A percentile compares a stretch with the other conserved stretches of the same genome.
phyloP scores from a whole-genome alignment of 2,113 vertebrate genomes.

The Plectropomus leopardus region DNA sequence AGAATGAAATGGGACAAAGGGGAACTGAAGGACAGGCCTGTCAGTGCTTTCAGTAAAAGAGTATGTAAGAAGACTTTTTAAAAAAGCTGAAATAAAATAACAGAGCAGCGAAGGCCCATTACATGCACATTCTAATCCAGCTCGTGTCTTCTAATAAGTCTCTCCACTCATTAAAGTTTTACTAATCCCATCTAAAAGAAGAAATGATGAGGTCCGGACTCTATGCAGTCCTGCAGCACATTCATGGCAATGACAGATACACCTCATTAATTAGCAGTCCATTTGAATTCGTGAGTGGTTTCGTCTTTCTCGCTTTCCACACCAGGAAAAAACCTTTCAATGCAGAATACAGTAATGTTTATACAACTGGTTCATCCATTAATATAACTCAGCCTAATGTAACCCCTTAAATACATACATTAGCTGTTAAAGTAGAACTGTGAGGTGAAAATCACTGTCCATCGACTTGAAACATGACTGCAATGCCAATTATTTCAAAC shows the following conservation, averaged over 20 bases:
- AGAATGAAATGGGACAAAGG: conserved; percentile 8
- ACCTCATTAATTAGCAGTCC: conserved; percentile 42
- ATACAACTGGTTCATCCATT: neutral
- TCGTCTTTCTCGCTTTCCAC: neutral
- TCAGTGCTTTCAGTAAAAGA: neutral
- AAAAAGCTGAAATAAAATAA: neutral
- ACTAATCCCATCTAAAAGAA: conserved; percentile 37
- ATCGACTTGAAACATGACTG: neutral
- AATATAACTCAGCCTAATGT: neutral
- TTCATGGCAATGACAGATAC: conserved; percentile 40
- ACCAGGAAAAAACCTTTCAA: neutral
- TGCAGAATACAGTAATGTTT: neutral
- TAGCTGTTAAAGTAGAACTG: neutral
- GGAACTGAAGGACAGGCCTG: neutral
- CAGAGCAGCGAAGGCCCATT: conserved; percentile 2
- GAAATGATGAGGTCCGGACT: conserved; percentile 38
- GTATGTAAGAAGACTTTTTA: neutral
- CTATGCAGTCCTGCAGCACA: conserved; percentile 5
- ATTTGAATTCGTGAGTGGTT: conserved; percentile 21
- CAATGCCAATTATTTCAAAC: neutral
- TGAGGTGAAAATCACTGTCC: neutral
- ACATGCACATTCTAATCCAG: neutral
- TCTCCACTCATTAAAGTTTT: conserved; percentile 55
- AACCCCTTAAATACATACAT: neutral
- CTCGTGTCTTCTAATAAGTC: conserved; percentile 16